Base-by-base conservation (phyloP, 2,888 invertebrate genomes). In the Branchipolynoe longqiensis region DNA sequence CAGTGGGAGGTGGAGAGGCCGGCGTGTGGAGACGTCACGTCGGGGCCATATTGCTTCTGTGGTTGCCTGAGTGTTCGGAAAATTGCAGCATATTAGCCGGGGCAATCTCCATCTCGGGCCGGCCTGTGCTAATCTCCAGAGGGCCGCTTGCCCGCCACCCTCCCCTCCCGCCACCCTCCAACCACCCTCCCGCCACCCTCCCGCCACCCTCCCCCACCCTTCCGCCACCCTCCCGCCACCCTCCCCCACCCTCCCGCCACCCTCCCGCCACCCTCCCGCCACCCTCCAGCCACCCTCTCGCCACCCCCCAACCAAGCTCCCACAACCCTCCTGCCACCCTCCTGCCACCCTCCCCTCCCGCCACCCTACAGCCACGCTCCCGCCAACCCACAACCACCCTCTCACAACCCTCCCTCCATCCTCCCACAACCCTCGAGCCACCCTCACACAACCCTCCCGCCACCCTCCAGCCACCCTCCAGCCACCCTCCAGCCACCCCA, bases 31-130 rank as follows among this genome's bases (percentile, higher is more conserved):
- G 14, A 31, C 62, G 12, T 25, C 62, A 62, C 25, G 28, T 28
- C 62, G 14, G 14, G 62, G 25, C 62, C 62, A 28, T 62, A 62
- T 62, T 62, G 62, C 62, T 31, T 62, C 28, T 31, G 62, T 25
- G 33, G 69, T 36, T 69, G 69, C n/a, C n/a, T 22, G 33, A 33
- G 38, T 36, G 69, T 33, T 38, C 38, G 38, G 69, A 69, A 69
- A 69, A 69, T 69, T 69, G 69, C 33, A 69, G n/a, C 69, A 38
- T 69, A 69, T 69, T 69, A 69, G 69, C 69, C 38, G 38, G 69
- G 38, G 69, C 38, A 69, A 69, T 69, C 69, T 69, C 69, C 69
- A 69, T 69, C 69, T 69, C 25, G 22, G 28, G 28, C 69, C 12
- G 36, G 12, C 69, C 69, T 38, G 36, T 38, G 38, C 69, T 69